Conservation (phyloP, 2,113 vertebrate species). For the Eublepharis macularius region DNA sequence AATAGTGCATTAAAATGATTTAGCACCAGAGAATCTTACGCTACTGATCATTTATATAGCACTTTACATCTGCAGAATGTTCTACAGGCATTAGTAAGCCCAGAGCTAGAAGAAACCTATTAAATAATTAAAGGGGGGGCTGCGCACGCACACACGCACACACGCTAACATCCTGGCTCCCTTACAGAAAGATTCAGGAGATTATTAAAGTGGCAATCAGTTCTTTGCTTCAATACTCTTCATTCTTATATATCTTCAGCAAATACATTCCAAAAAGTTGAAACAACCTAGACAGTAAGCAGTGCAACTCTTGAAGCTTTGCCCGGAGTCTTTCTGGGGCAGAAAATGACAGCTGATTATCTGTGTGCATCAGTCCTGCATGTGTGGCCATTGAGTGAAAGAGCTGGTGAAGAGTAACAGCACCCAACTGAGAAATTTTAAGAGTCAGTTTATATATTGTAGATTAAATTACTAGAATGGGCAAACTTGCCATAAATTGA, state of each 20-base stretch:
- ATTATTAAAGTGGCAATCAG: not conserved
- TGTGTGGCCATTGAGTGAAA: not conserved
- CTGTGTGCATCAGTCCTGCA: not conserved
- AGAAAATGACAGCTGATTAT: not conserved
- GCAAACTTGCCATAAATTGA: not conserved
- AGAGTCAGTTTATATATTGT: not conserved
- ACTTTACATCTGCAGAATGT: constrained; percentile 47
- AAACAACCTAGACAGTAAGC: not conserved
- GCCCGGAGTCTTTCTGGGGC: not conserved
- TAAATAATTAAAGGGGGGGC: constrained; percentile 61
- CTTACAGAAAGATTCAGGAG: rapidly evolving
- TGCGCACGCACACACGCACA: not conserved
- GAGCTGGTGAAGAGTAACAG: not conserved
- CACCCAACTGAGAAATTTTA: not conserved
- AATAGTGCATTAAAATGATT: constrained; percentile 38
- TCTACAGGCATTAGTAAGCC: constrained; percentile 42
- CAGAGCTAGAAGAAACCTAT: constrained; percentile 54
- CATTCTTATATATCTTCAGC: not conserved
- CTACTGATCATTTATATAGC: constrained; percentile 52
- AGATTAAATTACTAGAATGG: not conserved
- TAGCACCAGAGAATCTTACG: not conserved
- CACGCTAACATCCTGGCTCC: not conserved
- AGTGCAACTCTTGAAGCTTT: rapidly evolving
- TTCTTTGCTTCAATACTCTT: not conserved
- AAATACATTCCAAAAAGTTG: not conserved